Evolutionary conservation across 2,113 vertebrate genomes (phyloP).

Genomic region (Ailurus styani): DNA sequence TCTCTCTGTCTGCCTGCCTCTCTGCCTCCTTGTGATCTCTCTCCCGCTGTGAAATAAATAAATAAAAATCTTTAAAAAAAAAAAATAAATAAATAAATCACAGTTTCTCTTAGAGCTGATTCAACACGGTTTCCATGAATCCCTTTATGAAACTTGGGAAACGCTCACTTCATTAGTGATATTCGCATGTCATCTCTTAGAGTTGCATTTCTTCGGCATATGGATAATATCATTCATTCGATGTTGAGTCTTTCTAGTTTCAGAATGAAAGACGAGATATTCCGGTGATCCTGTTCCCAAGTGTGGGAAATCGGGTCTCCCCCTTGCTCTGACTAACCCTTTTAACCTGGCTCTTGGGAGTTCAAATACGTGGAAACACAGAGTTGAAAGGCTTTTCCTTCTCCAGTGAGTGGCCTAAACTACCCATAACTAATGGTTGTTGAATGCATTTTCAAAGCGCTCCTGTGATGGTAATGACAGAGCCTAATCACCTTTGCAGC

Average conservation of each 20-base stretch:
- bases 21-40: too few relatives aligned
- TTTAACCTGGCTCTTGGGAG: conserved; percentile 3
- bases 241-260: conserved; percentile 1
- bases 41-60: too few relatives aligned
- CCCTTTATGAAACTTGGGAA: not conserved
- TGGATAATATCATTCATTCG: not conserved
- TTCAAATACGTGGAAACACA: not conserved
- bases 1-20: too few relatives aligned
- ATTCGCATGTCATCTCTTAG: not conserved
- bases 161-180: not conserved
- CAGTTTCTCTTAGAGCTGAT: not conserved
- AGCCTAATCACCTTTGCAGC: conserved; percentile 15
- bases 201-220: not conserved
- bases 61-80: too few relatives aligned
- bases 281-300: not conserved
- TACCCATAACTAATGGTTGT: not conserved
- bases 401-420: not conserved
- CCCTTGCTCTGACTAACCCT: not conserved
- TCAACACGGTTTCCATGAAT: not conserved
- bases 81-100: too few relatives aligned
- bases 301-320: not conserved
- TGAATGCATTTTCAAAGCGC: not conserved
- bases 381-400: conserved; percentile 11
- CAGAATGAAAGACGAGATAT: not conserved
- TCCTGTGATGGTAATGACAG: not conserved